Evolutionary conservation across 2,113 vertebrate genomes (phyloP).

Genomic region (Dendrocopos noguchii): DNA sequence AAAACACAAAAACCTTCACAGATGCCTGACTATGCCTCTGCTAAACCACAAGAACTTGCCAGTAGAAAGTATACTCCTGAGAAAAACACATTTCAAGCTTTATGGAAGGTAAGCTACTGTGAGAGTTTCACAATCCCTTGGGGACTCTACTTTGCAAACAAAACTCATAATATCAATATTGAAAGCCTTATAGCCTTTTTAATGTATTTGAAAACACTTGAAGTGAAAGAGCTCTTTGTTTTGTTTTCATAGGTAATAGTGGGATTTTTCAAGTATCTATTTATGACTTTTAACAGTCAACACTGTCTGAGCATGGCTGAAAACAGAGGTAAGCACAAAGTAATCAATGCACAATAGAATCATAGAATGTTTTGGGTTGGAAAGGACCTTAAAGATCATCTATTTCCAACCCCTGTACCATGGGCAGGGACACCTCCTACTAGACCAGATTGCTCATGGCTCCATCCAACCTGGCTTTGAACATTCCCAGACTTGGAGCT

Average conservation of each 20-base stretch:
- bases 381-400: too few species aligned
- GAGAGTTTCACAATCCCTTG: constrained; percentile 42
- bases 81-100: constrained; percentile 20
- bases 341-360: background rate
- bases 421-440: too few species aligned
- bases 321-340: background rate
- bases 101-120: background rate
- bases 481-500: too few species aligned
- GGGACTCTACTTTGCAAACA: constrained; percentile 53
- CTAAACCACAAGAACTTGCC: constrained; percentile 28
- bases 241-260: constrained; percentile 23
- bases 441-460: too few species aligned
- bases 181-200: constrained; percentile 26
- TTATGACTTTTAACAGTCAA: constrained; percentile 18
- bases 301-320: background rate
- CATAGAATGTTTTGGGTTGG: too few species aligned
- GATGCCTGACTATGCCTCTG: background rate
- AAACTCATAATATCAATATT: constrained; percentile 1
- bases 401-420: too few species aligned
- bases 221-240: constrained; percentile 43
- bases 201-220: constrained; percentile 6
- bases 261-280: constrained; percentile 36
- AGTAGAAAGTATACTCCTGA: background rate
- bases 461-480: too few species aligned
- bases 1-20: background rate